These are phyloP conservation scores for Poecilia gillii DNA, from an alignment of 2,797 vertebrate species.

Conservation along the genomic window DNA sequence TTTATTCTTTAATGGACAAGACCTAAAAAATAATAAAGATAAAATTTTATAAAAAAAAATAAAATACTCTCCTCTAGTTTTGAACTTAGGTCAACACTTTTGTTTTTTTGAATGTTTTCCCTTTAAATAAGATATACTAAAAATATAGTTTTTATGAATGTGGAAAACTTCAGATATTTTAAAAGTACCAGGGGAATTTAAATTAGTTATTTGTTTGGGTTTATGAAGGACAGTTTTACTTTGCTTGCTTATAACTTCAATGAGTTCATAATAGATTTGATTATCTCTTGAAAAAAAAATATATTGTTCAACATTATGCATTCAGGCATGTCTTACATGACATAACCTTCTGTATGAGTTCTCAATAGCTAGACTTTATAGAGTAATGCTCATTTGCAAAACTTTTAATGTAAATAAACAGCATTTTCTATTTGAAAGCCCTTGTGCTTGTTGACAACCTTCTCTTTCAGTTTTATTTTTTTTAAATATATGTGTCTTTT, in stretches of 20 bases:
- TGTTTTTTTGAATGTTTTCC: not conserved
- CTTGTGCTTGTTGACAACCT: constrained; percentile 19
- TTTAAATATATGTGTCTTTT: not conserved
- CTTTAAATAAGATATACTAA: not conserved
- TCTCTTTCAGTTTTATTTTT: not conserved
- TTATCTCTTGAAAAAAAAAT: constrained; percentile 5
- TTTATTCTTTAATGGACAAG: not conserved
- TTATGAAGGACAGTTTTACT: constrained; percentile 24
- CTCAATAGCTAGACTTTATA: constrained; percentile 15
- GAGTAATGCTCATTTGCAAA: constrained; percentile 34
- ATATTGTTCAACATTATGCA: not conserved
- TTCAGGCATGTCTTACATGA: constrained; percentile 27
- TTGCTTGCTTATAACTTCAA: not conserved
- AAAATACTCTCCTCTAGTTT: not conserved
- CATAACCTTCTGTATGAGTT: constrained; percentile 17
- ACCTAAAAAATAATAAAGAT: not conserved
- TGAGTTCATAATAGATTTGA: not conserved
- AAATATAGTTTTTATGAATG: not conserved
- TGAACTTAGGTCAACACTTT: not conserved
- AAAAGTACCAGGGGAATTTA: too few species aligned
- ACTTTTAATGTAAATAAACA: constrained; percentile 15
- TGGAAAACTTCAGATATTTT: not conserved
- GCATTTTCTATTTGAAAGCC: constrained; percentile 13
- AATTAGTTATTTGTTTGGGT: not conserved
- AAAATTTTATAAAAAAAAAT: not conserved